These are phyloP conservation scores for Alectura lathami DNA, from an alignment of 2,113 vertebrate species.

Conservation along the genomic window DNA sequence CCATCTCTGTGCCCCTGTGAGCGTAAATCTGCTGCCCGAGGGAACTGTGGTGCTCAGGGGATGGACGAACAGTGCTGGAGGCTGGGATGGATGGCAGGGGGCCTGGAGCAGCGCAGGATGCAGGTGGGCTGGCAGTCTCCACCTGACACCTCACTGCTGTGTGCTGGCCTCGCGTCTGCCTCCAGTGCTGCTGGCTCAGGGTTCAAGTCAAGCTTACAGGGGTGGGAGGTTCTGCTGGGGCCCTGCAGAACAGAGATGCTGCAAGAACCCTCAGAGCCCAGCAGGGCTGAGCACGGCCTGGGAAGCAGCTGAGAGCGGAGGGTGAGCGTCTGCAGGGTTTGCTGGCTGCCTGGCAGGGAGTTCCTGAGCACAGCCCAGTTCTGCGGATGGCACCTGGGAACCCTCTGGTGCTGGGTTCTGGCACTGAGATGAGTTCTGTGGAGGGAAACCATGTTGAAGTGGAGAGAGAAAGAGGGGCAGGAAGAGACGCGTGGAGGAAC, in stretches of 20 bases:
- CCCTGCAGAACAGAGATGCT: neutral
- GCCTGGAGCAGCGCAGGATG: neutral
- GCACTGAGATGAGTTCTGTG: neutral
- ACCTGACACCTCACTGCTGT: accelerated
- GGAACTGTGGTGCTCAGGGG: neutral
- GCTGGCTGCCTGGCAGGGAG: neutral
- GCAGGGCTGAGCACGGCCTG: accelerated
- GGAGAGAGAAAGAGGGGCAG: neutral
- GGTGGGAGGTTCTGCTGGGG: neutral
- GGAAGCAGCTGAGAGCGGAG: neutral
- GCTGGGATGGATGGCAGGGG: neutral
- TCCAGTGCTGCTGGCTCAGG: neutral
- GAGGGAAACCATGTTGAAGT: neutral
- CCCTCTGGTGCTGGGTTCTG: too few species aligned
- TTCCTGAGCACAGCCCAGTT: neutral
- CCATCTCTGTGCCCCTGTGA: neutral
- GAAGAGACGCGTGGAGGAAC: accelerated
- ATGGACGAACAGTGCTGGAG: accelerated
- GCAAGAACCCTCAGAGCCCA: neutral
- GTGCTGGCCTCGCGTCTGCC: accelerated
- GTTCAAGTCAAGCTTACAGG: accelerated
- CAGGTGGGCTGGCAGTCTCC: neutral
- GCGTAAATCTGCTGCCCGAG: accelerated
- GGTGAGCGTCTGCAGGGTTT: accelerated
- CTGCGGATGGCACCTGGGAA: too few species aligned